Conservation (phyloP, 2,797 vertebrate species). For the Mormyrops boulengeri region DNA sequence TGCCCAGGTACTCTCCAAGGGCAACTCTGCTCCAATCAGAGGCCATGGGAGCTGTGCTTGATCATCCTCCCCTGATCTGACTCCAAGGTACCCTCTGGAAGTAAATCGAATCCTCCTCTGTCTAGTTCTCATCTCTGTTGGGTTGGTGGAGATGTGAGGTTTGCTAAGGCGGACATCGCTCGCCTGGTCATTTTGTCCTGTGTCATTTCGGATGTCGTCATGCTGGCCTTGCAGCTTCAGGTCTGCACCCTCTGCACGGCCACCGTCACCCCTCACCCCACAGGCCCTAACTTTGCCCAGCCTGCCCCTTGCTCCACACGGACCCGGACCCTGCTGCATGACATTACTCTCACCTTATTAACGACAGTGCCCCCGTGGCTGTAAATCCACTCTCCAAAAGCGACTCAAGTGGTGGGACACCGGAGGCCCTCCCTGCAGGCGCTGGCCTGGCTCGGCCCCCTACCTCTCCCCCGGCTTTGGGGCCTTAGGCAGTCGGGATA, state of each 20-base stretch:
- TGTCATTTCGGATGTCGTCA: not conserved
- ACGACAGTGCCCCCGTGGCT: not conserved
- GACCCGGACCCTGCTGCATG: not conserved
- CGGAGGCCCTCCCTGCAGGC: not conserved
- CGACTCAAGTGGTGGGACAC: not conserved
- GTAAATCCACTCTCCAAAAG: not conserved
- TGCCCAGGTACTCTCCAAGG: not conserved
- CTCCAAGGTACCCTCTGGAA: not conserved
- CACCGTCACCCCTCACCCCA: slow-evolving; percentile 42
- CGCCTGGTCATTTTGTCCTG: not conserved
- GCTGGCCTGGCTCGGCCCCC: not conserved
- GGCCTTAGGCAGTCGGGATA: not conserved
- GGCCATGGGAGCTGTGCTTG: not conserved
- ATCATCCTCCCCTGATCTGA: not conserved
- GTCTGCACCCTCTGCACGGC: slow-evolving; percentile 41
- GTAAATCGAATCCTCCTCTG: not conserved
- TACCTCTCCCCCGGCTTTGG: not conserved
- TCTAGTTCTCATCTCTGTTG: not conserved
- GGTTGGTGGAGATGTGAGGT: not conserved
- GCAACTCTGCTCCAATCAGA: not conserved
- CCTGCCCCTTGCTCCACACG: not conserved
- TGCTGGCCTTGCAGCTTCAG: not conserved
- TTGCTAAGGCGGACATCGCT: not conserved
- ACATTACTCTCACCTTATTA: slow-evolving; percentile 11
- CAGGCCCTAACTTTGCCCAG: not conserved